phyloP scores from a whole-genome alignment of 2,113 vertebrate genomes.

The Entelurus aequoreus region DNA sequence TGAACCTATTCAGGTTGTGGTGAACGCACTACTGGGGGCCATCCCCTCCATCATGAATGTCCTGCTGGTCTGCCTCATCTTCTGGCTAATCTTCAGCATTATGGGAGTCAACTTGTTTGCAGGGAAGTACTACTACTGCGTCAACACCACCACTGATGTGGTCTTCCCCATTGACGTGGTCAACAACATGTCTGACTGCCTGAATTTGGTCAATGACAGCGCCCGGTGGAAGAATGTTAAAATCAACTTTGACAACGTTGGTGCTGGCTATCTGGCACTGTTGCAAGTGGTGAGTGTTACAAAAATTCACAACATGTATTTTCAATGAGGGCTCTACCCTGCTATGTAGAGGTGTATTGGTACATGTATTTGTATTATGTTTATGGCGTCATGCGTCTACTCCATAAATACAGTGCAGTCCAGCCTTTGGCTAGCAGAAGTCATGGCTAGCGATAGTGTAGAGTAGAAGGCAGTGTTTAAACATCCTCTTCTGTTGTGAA shows the following conservation, averaged over 20 bases:
- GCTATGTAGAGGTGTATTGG: too few species aligned
- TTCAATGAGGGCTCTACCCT: not conserved
- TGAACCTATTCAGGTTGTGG: constrained; percentile 80
- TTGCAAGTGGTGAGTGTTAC: constrained; percentile 87
- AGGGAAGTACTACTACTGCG: constrained; percentile 91
- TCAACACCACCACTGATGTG: constrained; percentile 83
- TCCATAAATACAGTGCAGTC: too few species aligned
- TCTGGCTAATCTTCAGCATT: constrained; percentile 99
- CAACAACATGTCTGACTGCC: constrained; percentile 84
- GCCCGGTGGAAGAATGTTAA: constrained; percentile 94
- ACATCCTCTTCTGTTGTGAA: too few species aligned
- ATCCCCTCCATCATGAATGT: constrained; percentile 99
- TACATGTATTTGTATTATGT: too few species aligned
- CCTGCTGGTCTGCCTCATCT: constrained; percentile 97
- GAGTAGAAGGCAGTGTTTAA: too few species aligned
- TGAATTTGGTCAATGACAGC: constrained; percentile 71
- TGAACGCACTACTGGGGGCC: constrained; percentile 95
- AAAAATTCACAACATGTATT: not conserved
- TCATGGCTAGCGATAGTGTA: too few species aligned
- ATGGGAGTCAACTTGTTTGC: constrained; percentile 98
- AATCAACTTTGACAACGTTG: constrained; percentile 98
- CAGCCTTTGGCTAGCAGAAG: too few species aligned
- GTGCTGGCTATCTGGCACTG: constrained; percentile 91
- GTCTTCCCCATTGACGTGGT: constrained; percentile 73
- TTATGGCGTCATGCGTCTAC: too few species aligned